phyloP scores from a whole-genome alignment of 2,888 invertebrate genomes.

The Chloroclysta siterata region DNA sequence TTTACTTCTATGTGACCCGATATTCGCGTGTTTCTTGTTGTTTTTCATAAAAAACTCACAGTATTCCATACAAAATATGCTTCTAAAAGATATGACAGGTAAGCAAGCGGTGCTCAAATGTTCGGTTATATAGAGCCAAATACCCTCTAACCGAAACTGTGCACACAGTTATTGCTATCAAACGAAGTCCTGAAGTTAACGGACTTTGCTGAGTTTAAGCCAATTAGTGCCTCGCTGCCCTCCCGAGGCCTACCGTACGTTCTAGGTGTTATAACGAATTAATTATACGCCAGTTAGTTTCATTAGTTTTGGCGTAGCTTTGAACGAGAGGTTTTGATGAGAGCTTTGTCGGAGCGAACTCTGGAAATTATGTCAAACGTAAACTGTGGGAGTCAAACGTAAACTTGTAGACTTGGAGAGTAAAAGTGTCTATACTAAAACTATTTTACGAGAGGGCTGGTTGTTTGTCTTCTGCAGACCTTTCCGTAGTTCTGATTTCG shows the following conservation, averaged over 20 bases:
- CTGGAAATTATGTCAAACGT: background rate
- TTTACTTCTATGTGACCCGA: background rate
- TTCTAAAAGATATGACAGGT: background rate
- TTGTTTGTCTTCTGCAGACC: background rate
- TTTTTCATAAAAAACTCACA: background rate
- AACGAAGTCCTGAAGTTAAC: slow-evolving; percentile 22
- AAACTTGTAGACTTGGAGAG: background rate
- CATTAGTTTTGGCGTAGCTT: slow-evolving; percentile 30
- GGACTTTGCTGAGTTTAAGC: slow-evolving; percentile 26
- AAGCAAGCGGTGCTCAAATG: background rate
- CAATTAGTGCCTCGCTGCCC: slow-evolving; percentile 35
- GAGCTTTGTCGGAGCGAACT: slow-evolving; percentile 5
- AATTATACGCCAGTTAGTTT: slow-evolving; percentile 32
- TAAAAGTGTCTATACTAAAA: background rate
- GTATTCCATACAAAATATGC: background rate
- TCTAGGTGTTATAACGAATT: slow-evolving; percentile 25
- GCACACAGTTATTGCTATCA: slow-evolving; percentile 13
- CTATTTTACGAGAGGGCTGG: background rate
- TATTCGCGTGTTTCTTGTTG: background rate
- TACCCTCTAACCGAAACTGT: background rate
- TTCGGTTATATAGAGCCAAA: background rate
- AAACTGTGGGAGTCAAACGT: background rate
- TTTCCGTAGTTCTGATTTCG: background rate
- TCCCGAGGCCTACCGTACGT: slow-evolving; percentile 14
- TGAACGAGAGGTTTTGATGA: slow-evolving; percentile 13